Conservation (phyloP, 2,113 vertebrate species). For the Chitala chitala region DNA sequence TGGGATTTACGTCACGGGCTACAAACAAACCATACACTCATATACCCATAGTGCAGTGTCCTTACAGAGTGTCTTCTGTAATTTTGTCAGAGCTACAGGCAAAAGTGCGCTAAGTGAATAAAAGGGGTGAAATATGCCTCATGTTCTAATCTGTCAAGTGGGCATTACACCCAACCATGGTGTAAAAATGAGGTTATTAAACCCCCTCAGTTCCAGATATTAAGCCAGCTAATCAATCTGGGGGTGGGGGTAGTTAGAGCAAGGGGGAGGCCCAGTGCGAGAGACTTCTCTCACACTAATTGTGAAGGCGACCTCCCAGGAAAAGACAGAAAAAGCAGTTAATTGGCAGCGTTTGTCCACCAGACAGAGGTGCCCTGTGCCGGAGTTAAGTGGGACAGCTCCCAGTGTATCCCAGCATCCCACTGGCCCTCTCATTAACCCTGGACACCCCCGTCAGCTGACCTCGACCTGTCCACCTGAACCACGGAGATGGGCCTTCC, state of each 20-base stretch:
- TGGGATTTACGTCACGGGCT: neutral
- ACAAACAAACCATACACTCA: neutral
- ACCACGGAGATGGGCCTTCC: neutral
- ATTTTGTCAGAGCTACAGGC: neutral
- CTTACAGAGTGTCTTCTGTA: neutral
- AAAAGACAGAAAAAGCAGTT: constrained; percentile 35
- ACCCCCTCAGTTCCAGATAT: constrained; percentile 49
- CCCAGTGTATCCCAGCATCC: neutral
- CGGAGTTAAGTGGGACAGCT: constrained; percentile 8
- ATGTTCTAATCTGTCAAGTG: constrained; percentile 49
- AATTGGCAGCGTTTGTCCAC: constrained; percentile 49
- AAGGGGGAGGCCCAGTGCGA: constrained; percentile 50
- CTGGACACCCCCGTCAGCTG: neutral
- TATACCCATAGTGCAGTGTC: neutral
- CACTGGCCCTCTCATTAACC: constrained; percentile 16
- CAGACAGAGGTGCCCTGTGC: constrained; percentile 47
- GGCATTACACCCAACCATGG: constrained; percentile 45
- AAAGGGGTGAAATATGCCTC: constrained; percentile 30
- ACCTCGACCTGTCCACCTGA: neutral
- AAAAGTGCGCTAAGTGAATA: neutral
- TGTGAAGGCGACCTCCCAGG: constrained; percentile 50
- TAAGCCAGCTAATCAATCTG: constrained; percentile 61
- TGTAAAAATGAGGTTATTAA: constrained; percentile 62
- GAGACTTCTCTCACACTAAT: constrained; percentile 59
- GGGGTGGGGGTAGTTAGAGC: constrained; percentile 31